Percentiles rank a stretch among this genome's conserved stretches.
These are phyloP conservation scores for Cyphomyrus plagiostoma DNA, from an alignment of 2,113 vertebrate genomes.

Conservation along the genomic window DNA sequence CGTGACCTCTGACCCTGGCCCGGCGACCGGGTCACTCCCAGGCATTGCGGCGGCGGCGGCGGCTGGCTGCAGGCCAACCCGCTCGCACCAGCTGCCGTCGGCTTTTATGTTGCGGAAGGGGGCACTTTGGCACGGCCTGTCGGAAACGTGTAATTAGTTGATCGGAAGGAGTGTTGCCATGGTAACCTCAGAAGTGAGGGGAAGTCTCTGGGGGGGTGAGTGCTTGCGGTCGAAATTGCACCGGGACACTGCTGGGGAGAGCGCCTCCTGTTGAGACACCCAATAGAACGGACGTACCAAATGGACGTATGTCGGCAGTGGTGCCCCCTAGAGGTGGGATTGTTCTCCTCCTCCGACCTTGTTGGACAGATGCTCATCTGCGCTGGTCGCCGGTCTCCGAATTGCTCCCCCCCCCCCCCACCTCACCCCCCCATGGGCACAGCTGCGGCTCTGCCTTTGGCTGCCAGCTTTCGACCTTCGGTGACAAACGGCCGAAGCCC, in stretches of 20 bases:
- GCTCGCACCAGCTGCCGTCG: neutral
- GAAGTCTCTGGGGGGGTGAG: conserved; percentile 21
- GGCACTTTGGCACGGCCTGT: conserved; percentile 10
- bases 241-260: neutral
- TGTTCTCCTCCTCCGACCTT: conserved; percentile 7
- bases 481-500: conserved; percentile 27
- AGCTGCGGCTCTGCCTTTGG: conserved; percentile 14
- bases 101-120: conserved; percentile 2
- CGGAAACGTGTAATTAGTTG: conserved; percentile 32
- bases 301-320: neutral
- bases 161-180: conserved; percentile 34
- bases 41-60: neutral
- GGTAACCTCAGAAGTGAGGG: conserved; percentile 31
- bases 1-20: conserved; percentile 9
- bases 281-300: neutral
- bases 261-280: neutral
- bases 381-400: neutral
- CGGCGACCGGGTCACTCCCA: neutral
- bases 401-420: neutral
- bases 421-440: too few relatives aligned
- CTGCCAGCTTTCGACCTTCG: conserved; percentile 27
- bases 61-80: conserved; percentile 7
- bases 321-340: neutral
- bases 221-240: conserved; percentile 24
- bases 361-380: neutral